Conservation (phyloP, 1,140 invertebrate species). For the Sinonovacula constricta region DNA sequence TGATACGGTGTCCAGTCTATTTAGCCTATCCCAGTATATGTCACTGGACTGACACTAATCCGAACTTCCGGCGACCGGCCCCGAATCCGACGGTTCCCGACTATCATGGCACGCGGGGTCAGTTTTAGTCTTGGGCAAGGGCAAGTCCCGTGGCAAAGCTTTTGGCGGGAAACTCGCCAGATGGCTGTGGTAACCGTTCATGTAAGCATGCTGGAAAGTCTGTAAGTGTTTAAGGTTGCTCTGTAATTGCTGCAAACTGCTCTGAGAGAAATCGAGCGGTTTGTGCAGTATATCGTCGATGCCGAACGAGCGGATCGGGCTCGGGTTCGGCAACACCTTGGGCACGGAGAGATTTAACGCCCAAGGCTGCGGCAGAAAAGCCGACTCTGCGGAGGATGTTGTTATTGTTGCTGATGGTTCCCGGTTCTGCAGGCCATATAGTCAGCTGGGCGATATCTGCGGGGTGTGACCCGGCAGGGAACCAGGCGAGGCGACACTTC, state of each 20-base stretch:
- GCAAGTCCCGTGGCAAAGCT: constrained; percentile 29
- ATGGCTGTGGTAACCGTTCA: constrained; percentile 29
- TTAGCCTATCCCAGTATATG: too few relatives aligned
- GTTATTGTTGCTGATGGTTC: constrained; percentile 30
- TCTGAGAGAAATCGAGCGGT: constrained; percentile 43
- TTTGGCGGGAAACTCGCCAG: constrained; percentile 44
- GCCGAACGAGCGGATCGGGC: constrained; percentile 35
- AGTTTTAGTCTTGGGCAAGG: constrained; percentile 19
- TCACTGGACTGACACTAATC: constrained; percentile 47
- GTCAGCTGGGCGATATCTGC: constrained; percentile 52
- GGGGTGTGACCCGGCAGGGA: constrained; percentile 25
- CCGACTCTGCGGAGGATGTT: constrained; percentile 14
- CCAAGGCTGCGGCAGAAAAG: constrained; percentile 39
- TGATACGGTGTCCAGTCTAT: too few relatives aligned
- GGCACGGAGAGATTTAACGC: constrained; percentile 43
- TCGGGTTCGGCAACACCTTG: constrained; percentile 10
- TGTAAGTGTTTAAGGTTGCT: constrained; percentile 42
- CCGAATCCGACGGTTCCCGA: constrained; percentile 24
- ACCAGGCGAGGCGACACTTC: constrained; percentile 13
- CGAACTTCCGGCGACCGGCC: constrained; percentile 29
- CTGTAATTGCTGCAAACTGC: constrained; percentile 41
- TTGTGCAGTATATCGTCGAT: constrained; percentile 50
- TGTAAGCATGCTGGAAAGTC: constrained; percentile 38
- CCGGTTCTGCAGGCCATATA: constrained; percentile 50
- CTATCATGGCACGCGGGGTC: constrained; percentile 42